phyloP scores from a whole-genome alignment of 2,797 vertebrate species.

The Phylloscopus collybita region DNA sequence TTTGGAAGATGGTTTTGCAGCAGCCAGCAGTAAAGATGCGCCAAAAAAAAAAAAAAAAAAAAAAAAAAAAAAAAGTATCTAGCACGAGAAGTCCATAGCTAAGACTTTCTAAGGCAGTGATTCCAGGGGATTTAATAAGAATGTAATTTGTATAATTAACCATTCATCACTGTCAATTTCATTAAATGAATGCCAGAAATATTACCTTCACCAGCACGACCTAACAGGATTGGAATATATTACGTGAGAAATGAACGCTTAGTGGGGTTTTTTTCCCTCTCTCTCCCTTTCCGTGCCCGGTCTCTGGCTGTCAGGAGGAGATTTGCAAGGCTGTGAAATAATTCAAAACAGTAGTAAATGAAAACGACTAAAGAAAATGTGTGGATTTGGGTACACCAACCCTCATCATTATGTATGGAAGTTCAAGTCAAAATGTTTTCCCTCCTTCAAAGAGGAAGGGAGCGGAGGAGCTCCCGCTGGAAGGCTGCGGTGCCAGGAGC shows the following conservation, averaged over 20 bases:
- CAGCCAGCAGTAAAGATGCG: constrained; percentile 72
- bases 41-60: not conserved
- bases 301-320: constrained; percentile 72
- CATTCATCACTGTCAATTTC: constrained; percentile 85
- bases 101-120: constrained; percentile 77
- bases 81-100: constrained; percentile 73
- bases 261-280: not conserved
- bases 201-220: constrained; percentile 79
- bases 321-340: constrained; percentile 76
- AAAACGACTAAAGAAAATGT: constrained; percentile 65
- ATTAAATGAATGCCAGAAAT: constrained; percentile 85
- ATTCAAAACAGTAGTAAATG: constrained; percentile 76
- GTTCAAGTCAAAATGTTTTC: constrained; percentile 74
- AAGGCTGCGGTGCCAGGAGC: not conserved
- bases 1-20: constrained; percentile 65
- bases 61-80: constrained; percentile 53
- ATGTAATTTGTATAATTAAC: constrained; percentile 86
- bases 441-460: not conserved
- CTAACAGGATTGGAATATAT: constrained; percentile 84
- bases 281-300: constrained; percentile 24
- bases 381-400: constrained; percentile 71
- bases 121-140: constrained; percentile 84
- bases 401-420: constrained; percentile 63
- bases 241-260: constrained; percentile 75
- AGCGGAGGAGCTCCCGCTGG: constrained; percentile 20